phyloP scores from a whole-genome alignment of 2,888 invertebrate genomes.

The Thera obeliscata region DNA sequence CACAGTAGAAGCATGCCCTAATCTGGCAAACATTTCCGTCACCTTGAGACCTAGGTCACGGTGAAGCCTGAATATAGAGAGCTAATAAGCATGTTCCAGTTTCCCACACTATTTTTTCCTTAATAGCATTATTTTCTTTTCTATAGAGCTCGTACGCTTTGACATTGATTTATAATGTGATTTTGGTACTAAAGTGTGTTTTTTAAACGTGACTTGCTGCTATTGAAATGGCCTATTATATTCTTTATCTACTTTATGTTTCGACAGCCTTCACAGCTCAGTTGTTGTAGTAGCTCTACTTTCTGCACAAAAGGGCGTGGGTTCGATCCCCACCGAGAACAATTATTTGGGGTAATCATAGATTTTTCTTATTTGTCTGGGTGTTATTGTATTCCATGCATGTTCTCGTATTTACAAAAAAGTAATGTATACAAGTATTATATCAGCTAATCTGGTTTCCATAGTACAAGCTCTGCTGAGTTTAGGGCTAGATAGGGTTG shows the following conservation, averaged over 20 bases:
- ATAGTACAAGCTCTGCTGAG: too few relatives aligned
- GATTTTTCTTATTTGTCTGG: too few relatives aligned
- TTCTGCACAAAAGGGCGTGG: too few relatives aligned
- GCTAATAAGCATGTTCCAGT: slow-evolving; percentile 33
- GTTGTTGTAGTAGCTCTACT: too few relatives aligned
- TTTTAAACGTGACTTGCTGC: not conserved
- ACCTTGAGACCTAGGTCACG: slow-evolving; percentile 67
- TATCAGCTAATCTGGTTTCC: too few relatives aligned
- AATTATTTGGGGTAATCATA: too few relatives aligned
- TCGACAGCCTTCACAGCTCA: too few relatives aligned
- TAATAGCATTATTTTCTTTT: slow-evolving; percentile 23
- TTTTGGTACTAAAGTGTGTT: not conserved
- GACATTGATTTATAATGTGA: slow-evolving; percentile 20
- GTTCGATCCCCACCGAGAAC: too few relatives aligned
- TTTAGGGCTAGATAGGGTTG: too few relatives aligned
- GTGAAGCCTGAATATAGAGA: slow-evolving; percentile 40
- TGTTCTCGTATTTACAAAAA: too few relatives aligned
- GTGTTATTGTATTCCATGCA: too few relatives aligned
- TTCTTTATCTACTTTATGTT: not conserved
- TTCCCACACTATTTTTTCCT: slow-evolving; percentile 34
- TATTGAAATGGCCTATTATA: not conserved
- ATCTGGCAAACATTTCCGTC: slow-evolving; percentile 50
- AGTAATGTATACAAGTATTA: too few relatives aligned
- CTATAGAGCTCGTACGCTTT: slow-evolving; percentile 23
- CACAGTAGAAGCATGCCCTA: slow-evolving; percentile 12